phyloP scores from a whole-genome alignment of 2,888 invertebrate species.

The Hypomecis atomaria region DNA sequence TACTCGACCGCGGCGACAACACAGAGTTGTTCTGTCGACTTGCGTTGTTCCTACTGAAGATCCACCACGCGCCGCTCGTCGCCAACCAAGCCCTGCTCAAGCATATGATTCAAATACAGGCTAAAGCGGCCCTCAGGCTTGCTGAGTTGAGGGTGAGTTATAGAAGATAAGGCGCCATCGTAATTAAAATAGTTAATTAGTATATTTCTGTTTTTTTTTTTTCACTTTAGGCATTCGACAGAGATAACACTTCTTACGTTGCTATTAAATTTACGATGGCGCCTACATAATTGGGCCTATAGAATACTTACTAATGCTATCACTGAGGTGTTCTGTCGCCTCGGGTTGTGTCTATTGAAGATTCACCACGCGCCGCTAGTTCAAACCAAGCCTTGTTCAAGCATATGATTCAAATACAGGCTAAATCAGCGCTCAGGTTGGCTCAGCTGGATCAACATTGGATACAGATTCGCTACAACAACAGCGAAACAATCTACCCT shows the following conservation, averaged over 20 bases:
- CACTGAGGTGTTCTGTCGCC: conserved; percentile 90
- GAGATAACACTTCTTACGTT: too few species aligned
- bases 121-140: conserved; percentile 83
- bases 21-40: conserved; percentile 91
- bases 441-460: too few species aligned
- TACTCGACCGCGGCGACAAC: conserved; percentile 88
- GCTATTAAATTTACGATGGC: too few species aligned
- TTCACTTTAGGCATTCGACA: too few species aligned
- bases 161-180: too few species aligned
- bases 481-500: too few species aligned
- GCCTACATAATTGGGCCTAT: too few species aligned
- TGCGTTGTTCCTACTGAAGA: conserved; percentile 89
- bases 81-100: conserved; percentile 88
- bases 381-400: conserved; percentile 88
- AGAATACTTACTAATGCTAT: too few species aligned
- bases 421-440: conserved; percentile 83
- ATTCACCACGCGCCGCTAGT: conserved; percentile 92
- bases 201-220: too few species aligned
- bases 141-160: conserved; percentile 86
- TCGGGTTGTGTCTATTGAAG: conserved; percentile 90
- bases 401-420: conserved; percentile 86
- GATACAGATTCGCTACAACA: too few species aligned
- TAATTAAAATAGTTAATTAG: too few species aligned
- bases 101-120: conserved; percentile 86
- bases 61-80: conserved; percentile 92